These are phyloP conservation scores for Melanophora roralis DNA, from an alignment of 2,888 invertebrate genomes.

Conservation along the genomic window DNA sequence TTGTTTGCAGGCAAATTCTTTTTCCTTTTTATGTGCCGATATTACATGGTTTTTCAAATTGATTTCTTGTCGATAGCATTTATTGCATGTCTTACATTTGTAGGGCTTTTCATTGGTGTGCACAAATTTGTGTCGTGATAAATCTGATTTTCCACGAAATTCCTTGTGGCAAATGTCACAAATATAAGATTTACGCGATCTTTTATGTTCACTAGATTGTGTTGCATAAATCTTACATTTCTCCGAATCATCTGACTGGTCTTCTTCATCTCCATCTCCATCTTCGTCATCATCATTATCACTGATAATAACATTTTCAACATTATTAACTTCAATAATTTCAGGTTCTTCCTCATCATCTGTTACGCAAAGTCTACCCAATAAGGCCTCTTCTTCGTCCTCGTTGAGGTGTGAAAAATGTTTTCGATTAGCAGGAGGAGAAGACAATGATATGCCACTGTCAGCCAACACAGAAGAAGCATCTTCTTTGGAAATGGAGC, in stretches of 20 bases:
- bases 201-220: constrained; percentile 27
- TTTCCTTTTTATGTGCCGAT: constrained; percentile 73
- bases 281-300: constrained; percentile 64
- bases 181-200: constrained; percentile 75
- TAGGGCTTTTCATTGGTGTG: constrained; percentile 83
- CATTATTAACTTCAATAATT: constrained; percentile 26
- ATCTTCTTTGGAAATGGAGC: constrained; percentile 74
- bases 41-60: constrained; percentile 82
- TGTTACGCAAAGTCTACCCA: constrained; percentile 53
- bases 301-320: constrained; percentile 33
- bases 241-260: constrained; percentile 46
- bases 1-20: constrained; percentile 83
- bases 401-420: constrained; percentile 29
- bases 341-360: constrained; percentile 53
- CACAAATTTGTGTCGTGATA: constrained; percentile 82
- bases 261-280: constrained; percentile 36
- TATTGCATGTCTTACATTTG: constrained; percentile 81
- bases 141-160: constrained; percentile 82
- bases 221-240: constrained; percentile 25
- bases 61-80: constrained; percentile 82
- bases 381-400: constrained; percentile 61
- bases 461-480: constrained; percentile 70
- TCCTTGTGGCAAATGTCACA: constrained; percentile 83
- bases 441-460: constrained; percentile 75
- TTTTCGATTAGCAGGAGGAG: constrained; percentile 67